Evolutionary conservation across 2,797 vertebrate genomes (phyloP).

Genomic region (Holocentrus rufus): DNA sequence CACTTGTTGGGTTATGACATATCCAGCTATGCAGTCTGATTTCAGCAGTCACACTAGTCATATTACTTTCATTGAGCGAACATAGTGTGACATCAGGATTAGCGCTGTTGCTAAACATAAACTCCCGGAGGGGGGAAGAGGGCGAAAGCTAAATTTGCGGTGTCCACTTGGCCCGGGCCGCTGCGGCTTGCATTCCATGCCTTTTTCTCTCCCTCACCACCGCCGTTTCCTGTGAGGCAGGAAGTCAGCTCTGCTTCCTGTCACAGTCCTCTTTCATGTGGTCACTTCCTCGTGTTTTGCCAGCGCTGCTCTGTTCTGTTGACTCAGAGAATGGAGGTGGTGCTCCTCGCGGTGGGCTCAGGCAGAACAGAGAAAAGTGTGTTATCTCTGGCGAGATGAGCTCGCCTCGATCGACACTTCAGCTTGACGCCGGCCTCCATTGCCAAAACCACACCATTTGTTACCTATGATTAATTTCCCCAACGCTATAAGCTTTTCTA

Average conservation of each 20-base stretch:
- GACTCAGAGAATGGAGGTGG: constrained; percentile 58
- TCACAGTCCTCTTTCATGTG: constrained; percentile 85
- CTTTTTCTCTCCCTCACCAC: constrained; percentile 71
- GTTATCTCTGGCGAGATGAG: constrained; percentile 13
- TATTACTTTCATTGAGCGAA: constrained; percentile 48
- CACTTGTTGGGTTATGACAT: constrained; percentile 46
- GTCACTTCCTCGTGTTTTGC: constrained; percentile 84
- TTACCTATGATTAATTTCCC: constrained; percentile 10
- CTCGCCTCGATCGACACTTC: constrained; percentile 21
- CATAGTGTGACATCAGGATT: constrained; percentile 54
- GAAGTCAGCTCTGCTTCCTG: constrained; percentile 83
- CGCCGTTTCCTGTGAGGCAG: constrained; percentile 83
- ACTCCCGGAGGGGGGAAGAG: constrained; percentile 12
- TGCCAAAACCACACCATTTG: neutral
- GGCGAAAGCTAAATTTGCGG: constrained; percentile 40
- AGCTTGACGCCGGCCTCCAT: neutral
- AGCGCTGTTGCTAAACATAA: constrained; percentile 57
- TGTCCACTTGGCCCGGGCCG: constrained; percentile 61
- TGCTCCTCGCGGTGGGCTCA: constrained; percentile 43
- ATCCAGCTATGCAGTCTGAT: constrained; percentile 41
- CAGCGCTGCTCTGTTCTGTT: constrained; percentile 64
- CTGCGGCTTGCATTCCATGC: constrained; percentile 78
- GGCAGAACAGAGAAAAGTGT: constrained; percentile 14
- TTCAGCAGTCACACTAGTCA: constrained; percentile 49
- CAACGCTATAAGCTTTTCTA: neutral